These are phyloP conservation scores for Ochropacha duplaris DNA, from an alignment of 2,888 invertebrate genomes.

Conservation along the genomic window DNA sequence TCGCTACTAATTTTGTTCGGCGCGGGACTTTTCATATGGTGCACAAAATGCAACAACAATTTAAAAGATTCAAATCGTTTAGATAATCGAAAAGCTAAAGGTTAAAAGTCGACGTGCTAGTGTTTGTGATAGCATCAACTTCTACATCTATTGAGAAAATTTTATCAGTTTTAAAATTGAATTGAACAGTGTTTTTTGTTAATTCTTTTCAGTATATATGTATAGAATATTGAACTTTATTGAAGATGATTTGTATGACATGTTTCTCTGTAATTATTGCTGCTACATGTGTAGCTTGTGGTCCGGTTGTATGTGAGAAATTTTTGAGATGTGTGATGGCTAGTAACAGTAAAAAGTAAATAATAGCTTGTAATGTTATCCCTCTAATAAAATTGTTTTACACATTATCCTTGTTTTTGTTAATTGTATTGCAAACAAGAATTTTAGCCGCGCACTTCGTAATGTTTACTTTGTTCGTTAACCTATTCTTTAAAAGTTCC, in stretches of 20 bases:
- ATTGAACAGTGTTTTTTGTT: not conserved
- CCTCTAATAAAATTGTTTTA: constrained; percentile 25
- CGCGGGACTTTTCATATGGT: not conserved
- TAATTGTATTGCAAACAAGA: no score
- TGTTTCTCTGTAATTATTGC: constrained; percentile 41
- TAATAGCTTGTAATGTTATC: constrained; percentile 10
- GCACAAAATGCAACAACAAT: not conserved
- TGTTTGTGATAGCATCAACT: not conserved
- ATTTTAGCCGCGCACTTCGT: no score
- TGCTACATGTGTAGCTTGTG: constrained; percentile 39
- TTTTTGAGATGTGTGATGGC: constrained; percentile 38
- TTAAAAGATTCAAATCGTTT: not conserved
- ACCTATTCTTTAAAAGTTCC: no score
- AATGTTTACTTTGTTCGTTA: no score
- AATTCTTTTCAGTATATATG: not conserved
- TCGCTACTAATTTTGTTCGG: not conserved
- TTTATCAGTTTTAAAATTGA: not conserved
- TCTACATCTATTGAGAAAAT: not conserved
- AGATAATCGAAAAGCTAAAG: no score
- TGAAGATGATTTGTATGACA: constrained; percentile 53
- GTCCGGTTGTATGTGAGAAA: constrained; percentile 47
- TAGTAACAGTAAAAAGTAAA: constrained; percentile 13
- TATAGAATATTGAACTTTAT: not conserved
- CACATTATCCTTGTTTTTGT: not conserved
- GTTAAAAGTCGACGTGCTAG: not conserved